Base-by-base conservation (phyloP, 2,113 vertebrate species). In the Anguilla rostrata region DNA sequence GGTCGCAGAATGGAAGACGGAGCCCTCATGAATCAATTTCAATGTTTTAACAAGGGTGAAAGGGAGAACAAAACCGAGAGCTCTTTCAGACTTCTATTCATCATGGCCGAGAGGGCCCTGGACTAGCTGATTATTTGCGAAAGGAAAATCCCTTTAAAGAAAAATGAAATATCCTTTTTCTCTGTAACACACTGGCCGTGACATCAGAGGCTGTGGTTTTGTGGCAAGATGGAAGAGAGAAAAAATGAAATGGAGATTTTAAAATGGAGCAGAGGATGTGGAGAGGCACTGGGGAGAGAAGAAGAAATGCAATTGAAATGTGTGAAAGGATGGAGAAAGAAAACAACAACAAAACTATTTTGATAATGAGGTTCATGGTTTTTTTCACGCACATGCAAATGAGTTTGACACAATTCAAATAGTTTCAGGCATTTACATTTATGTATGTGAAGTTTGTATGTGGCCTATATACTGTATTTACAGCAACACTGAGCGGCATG, bases 241-340 rank as follows among this genome's bases (percentile, higher is more conserved):
- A 89, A 29, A 63, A 86, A 78, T 75, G 81, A 85, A 29, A n/a
- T n/a, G 39, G 22, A 49, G 22, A 49, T 82, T 82, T 85, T 12
- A 80, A 41, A 49, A 34, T 22, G 22, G 6, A 81, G 89, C 46
- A 86, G 81, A 89, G 87, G 81, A 90, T 87, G 90, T 56, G 87
- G 90, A 91, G 88, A 29, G 87, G 87, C 86, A 89, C 86, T 83
- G 84, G 88, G 78, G 80, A 90, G 80, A 53, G 90, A 84, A 84
- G 85, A 86, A 89, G 89, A 88, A 90, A 92, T 90, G 92, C 94
- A 93, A 94, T 95, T 94, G 92, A 90, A 93, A 91, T 88, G 87
- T 91, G 91, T 90, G 92, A 91, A 94, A 90, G 91, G 92, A 94
- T 92, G 86, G 91, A 46, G 81, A 84, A 22, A 78, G 53, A 41